Evolutionary conservation across 1,140 invertebrate species (phyloP), one percentile per base, ranked within the genome.

Genomic region (Dreissena polymorpha): DNA sequence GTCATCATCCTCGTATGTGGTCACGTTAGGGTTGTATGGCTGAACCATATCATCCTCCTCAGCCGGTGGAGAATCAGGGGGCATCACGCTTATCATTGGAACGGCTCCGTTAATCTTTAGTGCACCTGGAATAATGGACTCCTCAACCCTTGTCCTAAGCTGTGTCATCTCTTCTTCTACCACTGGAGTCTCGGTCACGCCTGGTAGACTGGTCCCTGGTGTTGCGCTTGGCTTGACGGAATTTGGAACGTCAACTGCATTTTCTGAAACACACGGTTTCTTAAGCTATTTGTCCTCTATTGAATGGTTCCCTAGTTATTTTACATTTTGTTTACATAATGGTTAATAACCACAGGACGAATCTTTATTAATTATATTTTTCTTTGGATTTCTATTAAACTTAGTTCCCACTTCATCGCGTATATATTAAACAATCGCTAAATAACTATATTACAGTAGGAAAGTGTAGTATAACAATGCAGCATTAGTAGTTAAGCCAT

Each of bases 11-110:
- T 88, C 84, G 10, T 88, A 85, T 23, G 84, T 68, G 14, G 88
- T 90, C 14, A 73, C 55, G 57, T 91, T 86, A 39, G 90, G 90
- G 49, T 90, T 84, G 75, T 91, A 91, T n/a, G 84, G n/a, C n/a
- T n/a, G 74, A 12, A 78, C 71, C 10, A 76, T 77, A 51, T 88
- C 85, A 13, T 85, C 85, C 12, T 50, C 18, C 14, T 16, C 16
- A 25, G 77, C 60, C 55, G 39, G 65, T 16, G 74, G 0, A 10
- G 27, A 29, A 18, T 69, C 73, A 39, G 57, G 60, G 18, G 69
- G 50, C 13, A 63, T 73, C 16, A 85, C 63, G n/a, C 77, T 82
- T 18, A 65, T 65, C n/a, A 80, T 78, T 68, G 85, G 84, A 23
- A 85, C 74, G 50, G 76, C 77, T 23, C 86, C 85, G 81, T 86